A percentile compares a stretch with the other conserved stretches of the same genome.
phyloP scores from a whole-genome alignment of 2,113 vertebrate species.

The Glareola pratincola region DNA sequence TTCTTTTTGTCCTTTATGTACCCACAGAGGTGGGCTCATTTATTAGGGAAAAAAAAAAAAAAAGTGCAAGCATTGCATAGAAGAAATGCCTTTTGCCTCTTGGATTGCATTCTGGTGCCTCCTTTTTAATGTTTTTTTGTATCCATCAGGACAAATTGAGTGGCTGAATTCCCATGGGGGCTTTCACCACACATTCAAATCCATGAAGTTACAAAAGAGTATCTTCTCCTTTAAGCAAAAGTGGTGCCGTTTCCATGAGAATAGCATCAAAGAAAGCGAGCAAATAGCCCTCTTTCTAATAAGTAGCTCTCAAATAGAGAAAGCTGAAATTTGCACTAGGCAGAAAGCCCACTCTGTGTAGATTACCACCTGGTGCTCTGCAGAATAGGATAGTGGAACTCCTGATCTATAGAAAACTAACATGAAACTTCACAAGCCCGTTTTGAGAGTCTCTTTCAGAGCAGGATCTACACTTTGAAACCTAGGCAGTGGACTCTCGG shows the following conservation, averaged over 20 bases:
- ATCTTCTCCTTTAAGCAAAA: not conserved
- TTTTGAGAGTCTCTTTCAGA: not conserved
- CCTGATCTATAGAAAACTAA: not conserved
- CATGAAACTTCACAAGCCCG: not conserved
- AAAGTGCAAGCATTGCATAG: not conserved
- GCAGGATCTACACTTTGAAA: not conserved
- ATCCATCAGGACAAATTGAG: not conserved
- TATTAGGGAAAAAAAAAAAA: not conserved
- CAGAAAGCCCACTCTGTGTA: not conserved
- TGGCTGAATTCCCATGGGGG: not conserved
- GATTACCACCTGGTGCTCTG: not conserved
- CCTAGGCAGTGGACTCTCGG: not conserved
- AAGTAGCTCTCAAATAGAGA: not conserved
- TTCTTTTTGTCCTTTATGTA: not conserved
- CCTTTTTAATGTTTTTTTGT: not conserved
- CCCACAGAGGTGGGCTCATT: not conserved
- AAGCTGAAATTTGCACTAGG: not conserved
- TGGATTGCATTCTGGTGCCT: not conserved
- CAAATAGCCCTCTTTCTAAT: not conserved
- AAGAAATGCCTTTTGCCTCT: not conserved
- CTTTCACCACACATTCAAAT: not conserved
- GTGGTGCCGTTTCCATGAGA: not conserved
- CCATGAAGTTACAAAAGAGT: not conserved
- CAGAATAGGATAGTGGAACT: not conserved
- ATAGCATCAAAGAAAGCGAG: not conserved